Percentiles rank a stretch among this genome's conserved stretches.
phyloP scores from a whole-genome alignment of 2,113 vertebrate genomes.

The Bucco capensis region DNA sequence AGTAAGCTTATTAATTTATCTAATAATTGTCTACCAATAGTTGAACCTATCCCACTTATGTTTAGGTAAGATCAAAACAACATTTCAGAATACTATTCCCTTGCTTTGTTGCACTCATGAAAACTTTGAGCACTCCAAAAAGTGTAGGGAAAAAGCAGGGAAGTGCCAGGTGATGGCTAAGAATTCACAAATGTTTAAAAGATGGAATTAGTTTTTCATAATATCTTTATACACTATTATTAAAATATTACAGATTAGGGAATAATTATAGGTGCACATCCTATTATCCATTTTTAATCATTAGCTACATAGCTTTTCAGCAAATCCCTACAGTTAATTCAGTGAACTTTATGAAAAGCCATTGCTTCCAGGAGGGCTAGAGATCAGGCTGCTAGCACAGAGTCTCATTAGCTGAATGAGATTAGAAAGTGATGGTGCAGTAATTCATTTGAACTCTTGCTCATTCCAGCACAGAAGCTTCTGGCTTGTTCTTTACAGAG shows the following conservation, averaged over 20 bases:
- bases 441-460: neutral
- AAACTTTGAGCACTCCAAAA: neutral
- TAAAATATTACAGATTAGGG: neutral
- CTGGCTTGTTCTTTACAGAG: neutral
- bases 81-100: neutral
- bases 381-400: neutral
- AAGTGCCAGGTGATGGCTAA: neutral
- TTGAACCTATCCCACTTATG: neutral
- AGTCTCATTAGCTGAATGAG: neutral
- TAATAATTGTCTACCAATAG: neutral
- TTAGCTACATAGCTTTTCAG: neutral
- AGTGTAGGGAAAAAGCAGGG: neutral
- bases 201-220: neutral
- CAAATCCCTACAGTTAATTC: neutral
- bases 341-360: neutral
- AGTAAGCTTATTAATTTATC: neutral
- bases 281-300: slow-evolving; percentile 3
- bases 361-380: neutral
- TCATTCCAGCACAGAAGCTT: neutral
- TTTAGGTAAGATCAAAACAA: neutral
- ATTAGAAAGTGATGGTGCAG: neutral
- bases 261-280: neutral
- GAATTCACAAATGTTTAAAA: neutral
- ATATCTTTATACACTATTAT: neutral
- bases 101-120: neutral